Base-by-base conservation (phyloP, 2,797 vertebrate species). In the Muraenolepis orangiensis region DNA sequence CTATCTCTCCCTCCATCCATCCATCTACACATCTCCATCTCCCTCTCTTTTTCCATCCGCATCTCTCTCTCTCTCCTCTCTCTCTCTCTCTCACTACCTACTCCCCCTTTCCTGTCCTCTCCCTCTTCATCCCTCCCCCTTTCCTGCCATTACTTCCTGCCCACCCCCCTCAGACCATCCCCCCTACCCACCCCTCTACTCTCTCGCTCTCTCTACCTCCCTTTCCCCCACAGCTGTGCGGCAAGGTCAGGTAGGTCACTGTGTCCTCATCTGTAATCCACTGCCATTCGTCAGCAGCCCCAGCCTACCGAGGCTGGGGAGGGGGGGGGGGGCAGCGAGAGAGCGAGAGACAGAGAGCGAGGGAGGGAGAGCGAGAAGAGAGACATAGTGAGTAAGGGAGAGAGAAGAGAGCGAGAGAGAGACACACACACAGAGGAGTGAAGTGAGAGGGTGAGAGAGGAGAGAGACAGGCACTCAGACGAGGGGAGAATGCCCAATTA, bases 401-500 rank as follows among this genome's bases (percentile, higher is more conserved):
- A 42, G 40, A 81, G 83, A 80, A 84, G 86, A 84, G 86, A 87
- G 88, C n/a, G 84, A 16, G 28, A 68, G 66, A 68, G 28, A 68
- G 28, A 29, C 11, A 67, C 18, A 29, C 12, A 29, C 8, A 12
- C 93, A 90, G 91, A 69, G 23, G 14, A 28, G 29, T 13, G 61
- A 23, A 78, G 69, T 68, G 79, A 30, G 94, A 18, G 13, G 67
- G 20, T 30, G 12, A 5, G 31, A 31, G 67, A 32, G 67, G 12
- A 5, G 31, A 31, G 28, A 69, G 87, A 84, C 94, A 95, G 94
- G 93, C 95, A 93, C 95, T 95, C 78, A 82, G 89, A 96, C 96
- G 95, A 96, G 96, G 95, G 95, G 95, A 97, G 96, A 98, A 97
- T 98, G 96, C 96, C 97, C 97, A 99, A 98, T 98, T 98, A 98